Conservation (phyloP, 2,113 vertebrate genomes). For the Mohoua ochrocephala region DNA sequence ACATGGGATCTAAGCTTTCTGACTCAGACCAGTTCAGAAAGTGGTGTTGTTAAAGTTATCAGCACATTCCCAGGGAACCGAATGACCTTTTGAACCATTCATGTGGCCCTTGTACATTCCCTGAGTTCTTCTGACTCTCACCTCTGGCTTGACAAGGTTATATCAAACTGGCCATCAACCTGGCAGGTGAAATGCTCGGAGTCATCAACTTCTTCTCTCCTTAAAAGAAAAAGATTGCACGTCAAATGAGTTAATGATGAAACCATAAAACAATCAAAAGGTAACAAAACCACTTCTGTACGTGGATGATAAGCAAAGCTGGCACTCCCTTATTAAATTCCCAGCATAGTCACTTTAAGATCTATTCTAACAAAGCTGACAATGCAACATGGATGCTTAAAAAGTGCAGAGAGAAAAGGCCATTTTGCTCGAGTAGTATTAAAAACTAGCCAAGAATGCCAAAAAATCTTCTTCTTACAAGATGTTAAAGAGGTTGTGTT, state of each 20-base stretch:
- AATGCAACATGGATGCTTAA: background rate
- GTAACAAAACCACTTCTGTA: background rate
- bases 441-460: background rate
- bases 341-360: background rate
- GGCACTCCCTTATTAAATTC: background rate
- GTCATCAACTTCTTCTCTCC: conserved; percentile 57
- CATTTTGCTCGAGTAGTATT: background rate
- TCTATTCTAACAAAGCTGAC: background rate
- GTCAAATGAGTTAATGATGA: background rate
- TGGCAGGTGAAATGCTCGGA: conserved; percentile 43
- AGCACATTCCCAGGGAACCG: background rate
- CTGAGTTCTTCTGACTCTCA: background rate
- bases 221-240: conserved; percentile 20
- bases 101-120: background rate
- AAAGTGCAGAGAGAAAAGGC: background rate
- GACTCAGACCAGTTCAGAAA: background rate
- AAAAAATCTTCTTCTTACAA: background rate
- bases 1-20: background rate
- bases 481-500: background rate
- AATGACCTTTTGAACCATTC: background rate
- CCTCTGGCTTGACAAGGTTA: conserved; percentile 33
- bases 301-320: background rate
- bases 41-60: background rate
- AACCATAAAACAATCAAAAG: background rate
- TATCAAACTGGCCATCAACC: conserved; percentile 56